phyloP scores from a whole-genome alignment of 1,140 invertebrate genomes.

The Bombus waltoni region DNA sequence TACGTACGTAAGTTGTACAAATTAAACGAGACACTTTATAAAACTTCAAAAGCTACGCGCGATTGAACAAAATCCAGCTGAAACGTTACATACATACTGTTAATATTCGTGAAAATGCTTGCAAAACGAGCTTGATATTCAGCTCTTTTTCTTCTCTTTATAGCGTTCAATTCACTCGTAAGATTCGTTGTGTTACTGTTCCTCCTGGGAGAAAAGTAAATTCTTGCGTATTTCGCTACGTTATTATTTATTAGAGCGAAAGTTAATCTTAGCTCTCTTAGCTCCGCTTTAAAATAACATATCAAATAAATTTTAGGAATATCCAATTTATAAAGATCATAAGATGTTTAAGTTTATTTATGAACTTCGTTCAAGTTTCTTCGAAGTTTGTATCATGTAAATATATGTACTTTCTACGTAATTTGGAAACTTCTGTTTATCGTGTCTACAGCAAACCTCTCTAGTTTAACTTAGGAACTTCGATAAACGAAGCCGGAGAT shows the following conservation, averaged over 20 bases:
- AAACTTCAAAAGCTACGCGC: too few species aligned
- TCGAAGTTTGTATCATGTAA: not conserved
- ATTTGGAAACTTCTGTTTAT: not conserved
- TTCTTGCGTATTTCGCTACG: too few species aligned
- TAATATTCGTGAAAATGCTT: too few species aligned
- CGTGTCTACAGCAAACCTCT: not conserved
- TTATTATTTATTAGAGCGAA: not conserved
- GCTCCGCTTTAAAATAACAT: not conserved
- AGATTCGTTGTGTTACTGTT: too few species aligned
- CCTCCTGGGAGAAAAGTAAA: too few species aligned
- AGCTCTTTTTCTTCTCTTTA: too few species aligned
- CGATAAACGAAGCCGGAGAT: not conserved
- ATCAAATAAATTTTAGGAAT: not conserved
- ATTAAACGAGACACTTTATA: too few species aligned
- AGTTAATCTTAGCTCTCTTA: not conserved
- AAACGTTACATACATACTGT: too few species aligned
- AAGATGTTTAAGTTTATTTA: not conserved
- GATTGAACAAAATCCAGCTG: too few species aligned
- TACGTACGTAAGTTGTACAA: too few species aligned
- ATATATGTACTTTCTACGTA: slow-evolving; percentile 4
- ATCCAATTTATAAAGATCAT: not conserved
- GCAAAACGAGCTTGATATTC: too few species aligned
- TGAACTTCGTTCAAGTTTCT: not conserved
- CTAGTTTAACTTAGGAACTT: not conserved
- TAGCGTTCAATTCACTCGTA: too few species aligned